A percentile compares a stretch with the other conserved stretches of the same genome.
These are phyloP conservation scores for Pelodytes ibericus DNA, from an alignment of 2,797 vertebrate species.

Conservation along the genomic window DNA sequence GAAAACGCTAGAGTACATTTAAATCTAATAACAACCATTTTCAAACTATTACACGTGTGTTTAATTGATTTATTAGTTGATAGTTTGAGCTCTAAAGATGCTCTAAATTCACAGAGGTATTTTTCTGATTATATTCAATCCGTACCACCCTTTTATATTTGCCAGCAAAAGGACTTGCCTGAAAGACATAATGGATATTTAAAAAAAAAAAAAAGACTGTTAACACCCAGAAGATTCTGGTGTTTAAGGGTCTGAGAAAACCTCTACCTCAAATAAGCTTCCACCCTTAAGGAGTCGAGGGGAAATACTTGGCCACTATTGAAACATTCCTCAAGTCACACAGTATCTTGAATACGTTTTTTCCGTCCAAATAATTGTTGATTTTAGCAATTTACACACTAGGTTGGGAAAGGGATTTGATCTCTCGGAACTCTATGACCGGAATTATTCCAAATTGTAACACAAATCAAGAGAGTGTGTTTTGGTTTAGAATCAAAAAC, in stretches of 20 bases:
- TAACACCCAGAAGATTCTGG: constrained; percentile 46
- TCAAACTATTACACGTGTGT: too few relatives aligned
- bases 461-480: constrained; percentile 26
- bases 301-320: constrained; percentile 45
- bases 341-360: constrained; percentile 42
- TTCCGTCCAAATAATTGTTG: constrained; percentile 42
- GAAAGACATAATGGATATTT: constrained; percentile 32
- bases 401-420: constrained; percentile 34
- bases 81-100: too few relatives aligned
- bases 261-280: constrained; percentile 40
- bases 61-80: too few relatives aligned
- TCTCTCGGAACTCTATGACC: constrained; percentile 22
- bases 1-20: too few relatives aligned
- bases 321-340: constrained; percentile 53
- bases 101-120: constrained; percentile 14
- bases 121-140: constrained; percentile 15
- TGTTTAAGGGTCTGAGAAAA: constrained; percentile 33
- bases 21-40: too few relatives aligned
- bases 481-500: constrained; percentile 11
- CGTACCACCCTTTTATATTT: constrained; percentile 25
- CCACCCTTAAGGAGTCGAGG: constrained; percentile 42
- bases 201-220: constrained; percentile 13
- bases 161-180: constrained; percentile 37
- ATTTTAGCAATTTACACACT: constrained; percentile 45
- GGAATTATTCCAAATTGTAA: constrained; percentile 29